Evolutionary conservation across 2,888 invertebrate species (phyloP), one percentile per base, ranked within the genome.

Genomic region (Lithophane socia): DNA sequence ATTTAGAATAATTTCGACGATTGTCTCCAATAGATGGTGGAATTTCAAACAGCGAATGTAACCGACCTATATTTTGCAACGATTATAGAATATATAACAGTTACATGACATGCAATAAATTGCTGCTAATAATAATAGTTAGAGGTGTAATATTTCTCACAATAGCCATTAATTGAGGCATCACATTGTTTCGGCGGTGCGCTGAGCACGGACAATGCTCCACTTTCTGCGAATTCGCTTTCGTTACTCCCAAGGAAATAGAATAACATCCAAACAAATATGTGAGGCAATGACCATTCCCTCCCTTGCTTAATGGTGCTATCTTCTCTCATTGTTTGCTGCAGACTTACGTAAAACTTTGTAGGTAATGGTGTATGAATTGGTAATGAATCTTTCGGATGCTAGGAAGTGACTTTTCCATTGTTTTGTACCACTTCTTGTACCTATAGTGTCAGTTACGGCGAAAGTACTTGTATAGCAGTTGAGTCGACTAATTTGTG

Each of bases 221-320:
- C 84, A 89, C 91, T 92, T 93, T 94, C 92, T 90, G 91, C 91
- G 79, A 92, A 92, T 92, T 92, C 88, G 88, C 93, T 93, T 93
- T 93, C 91, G 89, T 93, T 92, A 90, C 92, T 93, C 92, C 91
- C 93, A 93, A 94, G 92, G 92, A 94, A 94, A 88, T 88, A 82
- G 85, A 88, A 86, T 86, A 88, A 91, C 89, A 91, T 87, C 87
- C 91, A 92, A 94, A 94, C 93, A 94, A 94, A 94, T 94, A 94
- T 91, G 91, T 96, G 94, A 94, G 88, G 96, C 95, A 96, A 96
- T 94, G 93, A 93, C 94, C 93, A 94, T 95, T 95, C 93, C 95
- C 95, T 93, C 90, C 93, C 93, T 88, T 88, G 82, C 87, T 90
- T 93, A 94, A 95, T 93, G 92, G 92, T 91, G 92, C 94, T 95